Base-by-base conservation (phyloP, 2,113 vertebrate species). In the Podarcis muralis region DNA sequence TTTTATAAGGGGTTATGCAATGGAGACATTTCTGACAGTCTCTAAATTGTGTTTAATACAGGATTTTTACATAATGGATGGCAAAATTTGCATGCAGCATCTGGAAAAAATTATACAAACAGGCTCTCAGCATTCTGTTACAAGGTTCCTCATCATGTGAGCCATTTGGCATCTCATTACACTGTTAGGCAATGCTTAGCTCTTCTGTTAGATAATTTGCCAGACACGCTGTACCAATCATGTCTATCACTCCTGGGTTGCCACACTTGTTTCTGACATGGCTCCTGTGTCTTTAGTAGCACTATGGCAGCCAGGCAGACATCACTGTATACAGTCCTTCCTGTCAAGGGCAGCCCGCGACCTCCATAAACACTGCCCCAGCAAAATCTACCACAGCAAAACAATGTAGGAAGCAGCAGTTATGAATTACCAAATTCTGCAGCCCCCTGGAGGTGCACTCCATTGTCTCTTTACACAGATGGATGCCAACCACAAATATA, bases 31-130 rank as follows among this genome's bases (percentile, higher is more conserved):
- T 75, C 37, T 81, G 53, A 62, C 27, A 65, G 53, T 37, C n/a
- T 27, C 66, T 88, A 83, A 77, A 20, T 23, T 68, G 13, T 66
- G 80, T 68, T 83, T 48, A 76, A 65, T 76, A 37, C 32, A 81
- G 77, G 13, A 71, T 75, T 59, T 59, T 85, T 75, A 72, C 53
- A 53, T 59, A 59, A 62, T 62, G 62, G 75, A 43, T 76, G 53
- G 65, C 69, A 72, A 76, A 22, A 53, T 83, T 68, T 83, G 40
- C 32, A 83, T 86, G 40, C 59, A 68, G 72, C 81, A 83, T 83
- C 81, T 77, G 87, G 81, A 76, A 83, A 25, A 83, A 88, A 76
- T 88, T 76, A 88, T 83, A 53, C 37, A 53, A 83, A 77, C 23
- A 13, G n/a, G 62, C 13, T 66, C 32, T 81, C 65, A 37, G 25